These are phyloP conservation scores for Rhagoletis pomonella DNA, from an alignment of 1,140 invertebrate genomes.

Conservation along the genomic window DNA sequence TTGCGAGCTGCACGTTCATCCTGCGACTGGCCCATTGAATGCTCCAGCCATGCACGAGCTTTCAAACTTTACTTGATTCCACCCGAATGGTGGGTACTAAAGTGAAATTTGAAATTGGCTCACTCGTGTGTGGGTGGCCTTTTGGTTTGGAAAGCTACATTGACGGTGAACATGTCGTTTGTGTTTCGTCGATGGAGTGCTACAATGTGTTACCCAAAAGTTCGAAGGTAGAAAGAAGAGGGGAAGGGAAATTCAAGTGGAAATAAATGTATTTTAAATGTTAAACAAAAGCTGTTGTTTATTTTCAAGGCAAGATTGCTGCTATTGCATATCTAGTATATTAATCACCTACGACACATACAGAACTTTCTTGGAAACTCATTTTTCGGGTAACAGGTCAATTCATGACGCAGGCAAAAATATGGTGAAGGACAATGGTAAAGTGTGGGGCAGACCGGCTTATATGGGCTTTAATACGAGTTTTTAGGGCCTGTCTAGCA, in stretches of 20 bases:
- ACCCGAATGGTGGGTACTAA: background rate
- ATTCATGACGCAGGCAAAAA: no score
- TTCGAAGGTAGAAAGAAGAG: background rate
- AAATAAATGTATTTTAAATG: slow-evolving; percentile 61
- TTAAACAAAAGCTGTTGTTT: slow-evolving; percentile 37
- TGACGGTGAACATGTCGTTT: background rate
- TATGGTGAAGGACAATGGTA: no score
- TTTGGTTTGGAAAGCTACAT: background rate
- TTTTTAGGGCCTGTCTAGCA: no score
- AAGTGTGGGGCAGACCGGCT: no score
- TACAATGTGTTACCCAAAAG: background rate
- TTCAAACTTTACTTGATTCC: background rate
- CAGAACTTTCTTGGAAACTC: no score
- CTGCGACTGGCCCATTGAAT: background rate
- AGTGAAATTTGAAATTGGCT: slow-evolving; percentile 5
- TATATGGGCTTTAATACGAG: no score
- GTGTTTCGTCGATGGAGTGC: background rate
- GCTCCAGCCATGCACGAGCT: background rate
- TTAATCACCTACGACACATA: no score
- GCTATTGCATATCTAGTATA: no score
- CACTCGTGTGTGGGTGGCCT: background rate
- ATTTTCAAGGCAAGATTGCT: background rate
- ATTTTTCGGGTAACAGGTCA: no score
- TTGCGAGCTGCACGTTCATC: background rate
- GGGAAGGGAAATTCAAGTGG: slow-evolving; percentile 16